Evolutionary conservation across 2,888 invertebrate species (phyloP), one percentile per base, ranked within the genome.

Genomic region (Neoascia interrupta): DNA sequence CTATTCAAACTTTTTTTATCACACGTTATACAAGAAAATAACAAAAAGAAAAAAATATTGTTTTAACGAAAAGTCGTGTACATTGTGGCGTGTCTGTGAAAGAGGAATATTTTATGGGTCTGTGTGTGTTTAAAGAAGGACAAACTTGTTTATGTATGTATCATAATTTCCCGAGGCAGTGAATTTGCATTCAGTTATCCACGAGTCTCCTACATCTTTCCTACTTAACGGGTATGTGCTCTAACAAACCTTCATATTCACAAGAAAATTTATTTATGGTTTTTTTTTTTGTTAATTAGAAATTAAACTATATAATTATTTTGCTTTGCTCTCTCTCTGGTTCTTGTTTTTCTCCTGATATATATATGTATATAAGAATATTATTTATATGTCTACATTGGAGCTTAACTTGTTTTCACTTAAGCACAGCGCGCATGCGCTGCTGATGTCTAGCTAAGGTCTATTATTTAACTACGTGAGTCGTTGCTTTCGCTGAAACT

Each of bases 401-500:
- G 82, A 79, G 74, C 47, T 82, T 75, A 60, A 45, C 26, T 61
- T 43, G 37, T 53, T 60, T 61, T 64, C 81, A 83, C 80, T 81
- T n/a, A 76, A 70, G 72, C 60, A 79, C 82, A 82, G 81, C 79
- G 80, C 53, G 82, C 82, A 84, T 84, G 85, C 83, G 66, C 68
- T 4, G 26, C 5, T 26, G 4, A 74, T 82, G 69, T 83, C 83
- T 83, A 81, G 60, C 74, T 68, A 72, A 21, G 47, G 37, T 51
- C 58, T 72, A n/a, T n/a, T n/a, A 82, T 85, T 87, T 89, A 89
- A 86, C 89, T 89, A 80, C 89, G 85, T 47, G 89, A 89, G 84
- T 89, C 89, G 81, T 89, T 89, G 83, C 89, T 89, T 85, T 89
- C 89, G 81, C 89, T 89, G 83, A 88, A 88, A 83, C 89, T 89